Conservation (phyloP, 1,140 invertebrate genomes). For the Stenopsyche tienmushanensis region DNA sequence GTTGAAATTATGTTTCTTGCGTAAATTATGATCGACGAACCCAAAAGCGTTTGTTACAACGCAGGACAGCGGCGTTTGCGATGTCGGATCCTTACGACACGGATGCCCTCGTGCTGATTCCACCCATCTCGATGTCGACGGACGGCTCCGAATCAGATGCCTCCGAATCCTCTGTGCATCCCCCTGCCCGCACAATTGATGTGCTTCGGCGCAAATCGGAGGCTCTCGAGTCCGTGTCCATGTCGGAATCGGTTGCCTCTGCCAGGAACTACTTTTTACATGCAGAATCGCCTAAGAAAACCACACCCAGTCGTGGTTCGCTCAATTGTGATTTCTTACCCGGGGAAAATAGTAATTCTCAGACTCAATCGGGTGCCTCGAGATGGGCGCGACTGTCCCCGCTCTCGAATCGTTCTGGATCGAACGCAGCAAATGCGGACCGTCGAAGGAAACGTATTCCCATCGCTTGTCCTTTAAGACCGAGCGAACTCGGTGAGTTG, state of each 20-base stretch:
- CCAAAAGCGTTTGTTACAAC: too few relatives aligned
- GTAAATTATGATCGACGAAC: not conserved
- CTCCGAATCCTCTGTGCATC: not conserved
- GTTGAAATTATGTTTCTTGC: not conserved
- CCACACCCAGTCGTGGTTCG: too few relatives aligned
- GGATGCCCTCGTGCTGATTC: constrained; percentile 73
- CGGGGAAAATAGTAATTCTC: too few relatives aligned
- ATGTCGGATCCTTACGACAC: constrained; percentile 86
- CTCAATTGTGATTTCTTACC: too few relatives aligned
- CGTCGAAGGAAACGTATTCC: too few relatives aligned
- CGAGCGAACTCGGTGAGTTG: not conserved
- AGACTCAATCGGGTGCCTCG: too few relatives aligned
- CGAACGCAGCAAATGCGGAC: too few relatives aligned
- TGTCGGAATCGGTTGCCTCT: not conserved
- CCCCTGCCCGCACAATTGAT: not conserved
- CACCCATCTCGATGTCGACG: constrained; percentile 66
- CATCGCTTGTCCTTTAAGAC: too few relatives aligned
- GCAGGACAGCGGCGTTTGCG: constrained; percentile 46
- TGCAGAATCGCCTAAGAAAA: not conserved
- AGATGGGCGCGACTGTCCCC: too few relatives aligned
- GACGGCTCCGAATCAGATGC: not conserved
- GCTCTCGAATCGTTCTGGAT: too few relatives aligned
- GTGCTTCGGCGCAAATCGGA: not conserved
- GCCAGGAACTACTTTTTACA: not conserved
- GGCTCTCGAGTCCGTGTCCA: constrained; percentile 7